Conservation (phyloP, 1,140 invertebrate genomes). For the Venustaconcha ellipsiformis region DNA sequence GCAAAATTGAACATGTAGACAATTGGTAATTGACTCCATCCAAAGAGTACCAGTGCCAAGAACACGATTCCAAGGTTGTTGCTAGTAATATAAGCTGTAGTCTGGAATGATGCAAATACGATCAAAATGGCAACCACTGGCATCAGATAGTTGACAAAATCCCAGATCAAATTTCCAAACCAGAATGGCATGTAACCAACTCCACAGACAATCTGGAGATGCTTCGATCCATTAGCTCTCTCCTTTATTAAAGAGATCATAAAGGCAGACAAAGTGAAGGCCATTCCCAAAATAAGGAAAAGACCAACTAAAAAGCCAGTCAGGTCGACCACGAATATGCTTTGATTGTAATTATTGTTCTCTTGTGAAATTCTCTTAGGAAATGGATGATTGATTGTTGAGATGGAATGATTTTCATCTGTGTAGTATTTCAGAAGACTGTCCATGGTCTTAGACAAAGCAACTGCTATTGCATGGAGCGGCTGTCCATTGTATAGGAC, state of each 20-base stretch:
- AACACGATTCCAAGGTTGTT: constrained; percentile 29
- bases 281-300: constrained; percentile 73
- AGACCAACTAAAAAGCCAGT: constrained; percentile 67
- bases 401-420: constrained; percentile 10
- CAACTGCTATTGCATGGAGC: constrained; percentile 77
- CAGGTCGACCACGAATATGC: neutral
- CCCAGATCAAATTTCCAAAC: constrained; percentile 44
- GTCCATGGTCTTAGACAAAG: constrained; percentile 74
- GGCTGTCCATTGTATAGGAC: constrained; percentile 71
- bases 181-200: constrained; percentile 38
- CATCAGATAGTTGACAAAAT: constrained; percentile 46
- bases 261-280: constrained; percentile 78
- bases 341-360: neutral
- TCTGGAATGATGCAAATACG: constrained; percentile 38
- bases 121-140: constrained; percentile 38
- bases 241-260: constrained; percentile 78
- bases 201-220: constrained; percentile 47
- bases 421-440: constrained; percentile 69
- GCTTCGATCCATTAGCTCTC: constrained; percentile 60
- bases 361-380: constrained; percentile 7
- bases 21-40: constrained; percentile 24
- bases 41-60: constrained; percentile 33
- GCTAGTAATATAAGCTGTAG: constrained; percentile 20
- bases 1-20: constrained; percentile 36
- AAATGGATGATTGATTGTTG: constrained; percentile 32